Base-by-base conservation (phyloP, 2,888 invertebrate species). In the Trisateles emortualis region DNA sequence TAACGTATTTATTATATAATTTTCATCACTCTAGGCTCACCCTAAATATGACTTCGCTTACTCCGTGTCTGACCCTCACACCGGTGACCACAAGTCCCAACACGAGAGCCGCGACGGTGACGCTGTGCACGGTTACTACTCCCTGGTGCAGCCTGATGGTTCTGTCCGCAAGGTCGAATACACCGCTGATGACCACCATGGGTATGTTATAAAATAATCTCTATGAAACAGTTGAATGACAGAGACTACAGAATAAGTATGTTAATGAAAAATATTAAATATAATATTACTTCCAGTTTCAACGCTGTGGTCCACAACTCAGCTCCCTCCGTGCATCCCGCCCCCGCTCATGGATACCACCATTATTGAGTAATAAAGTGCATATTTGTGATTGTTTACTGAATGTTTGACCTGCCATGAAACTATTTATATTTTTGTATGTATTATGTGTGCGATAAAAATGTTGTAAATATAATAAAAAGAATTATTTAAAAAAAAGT, bases 41-140 rank as follows among this genome's bases (percentile, higher is more conserved):
- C 92, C 93, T 8, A 92, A 92, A 74, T 94, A 94, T 81, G 90
- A 91, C 65, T 93, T 86, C 80, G 87, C 89, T 33, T 94, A 94
- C 79, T 93, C 93, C 55, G 94, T n/a, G n/a, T n/a, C n/a, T n/a
- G n/a, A n/a, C n/a, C n/a, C n/a, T n/a, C n/a, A n/a, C n/a, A n/a
- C n/a, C n/a, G n/a, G n/a, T n/a, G n/a, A n/a, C n/a, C n/a, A n/a
- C n/a, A n/a, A n/a, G n/a, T n/a, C n/a, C n/a, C n/a, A n/a, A n/a
- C n/a, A n/a, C n/a, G n/a, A n/a, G n/a, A n/a, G n/a, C n/a, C 84
- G 88, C 47, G 85, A 89, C 42, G 88, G 88, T 8, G 88, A 88
- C 43, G 81, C 85, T 13, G 88, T 88, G 36, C 90, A 89, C 68
- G 93, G 93, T 19, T 81, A 91, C 73, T 93, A 94, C 85, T 87